These are phyloP conservation scores for Premnoplex brunnescens DNA, from an alignment of 2,797 vertebrate genomes.

Conservation along the genomic window DNA sequence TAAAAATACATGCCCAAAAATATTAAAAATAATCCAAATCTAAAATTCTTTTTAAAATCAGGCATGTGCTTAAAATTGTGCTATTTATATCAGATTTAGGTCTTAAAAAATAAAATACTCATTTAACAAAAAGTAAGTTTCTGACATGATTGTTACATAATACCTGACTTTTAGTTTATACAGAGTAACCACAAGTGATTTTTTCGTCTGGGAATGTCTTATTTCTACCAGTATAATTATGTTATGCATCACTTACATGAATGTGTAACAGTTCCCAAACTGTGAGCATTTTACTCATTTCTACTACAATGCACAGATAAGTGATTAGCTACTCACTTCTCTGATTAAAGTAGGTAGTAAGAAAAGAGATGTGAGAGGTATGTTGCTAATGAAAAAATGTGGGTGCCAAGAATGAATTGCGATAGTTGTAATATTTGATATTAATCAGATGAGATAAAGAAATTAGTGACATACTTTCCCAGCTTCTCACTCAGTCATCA, in stretches of 20 bases:
- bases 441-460: neutral
- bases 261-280: neutral
- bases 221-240: neutral
- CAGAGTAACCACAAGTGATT: neutral
- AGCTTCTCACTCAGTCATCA: neutral
- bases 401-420: neutral
- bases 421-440: neutral
- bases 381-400: constrained; percentile 13
- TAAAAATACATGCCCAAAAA: neutral
- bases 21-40: neutral
- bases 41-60: neutral
- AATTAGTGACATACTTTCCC: neutral
- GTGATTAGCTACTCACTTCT: neutral
- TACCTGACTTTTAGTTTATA: neutral
- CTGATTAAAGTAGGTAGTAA: neutral
- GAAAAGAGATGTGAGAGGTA: neutral
- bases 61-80: neutral
- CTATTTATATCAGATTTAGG: neutral
- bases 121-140: neutral
- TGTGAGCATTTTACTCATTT: neutral
- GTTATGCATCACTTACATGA: neutral
- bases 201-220: neutral
- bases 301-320: neutral
- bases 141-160: neutral
- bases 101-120: neutral